Evolutionary conservation across 2,113 vertebrate species (phyloP).

Genomic region (Pelusios castaneus): DNA sequence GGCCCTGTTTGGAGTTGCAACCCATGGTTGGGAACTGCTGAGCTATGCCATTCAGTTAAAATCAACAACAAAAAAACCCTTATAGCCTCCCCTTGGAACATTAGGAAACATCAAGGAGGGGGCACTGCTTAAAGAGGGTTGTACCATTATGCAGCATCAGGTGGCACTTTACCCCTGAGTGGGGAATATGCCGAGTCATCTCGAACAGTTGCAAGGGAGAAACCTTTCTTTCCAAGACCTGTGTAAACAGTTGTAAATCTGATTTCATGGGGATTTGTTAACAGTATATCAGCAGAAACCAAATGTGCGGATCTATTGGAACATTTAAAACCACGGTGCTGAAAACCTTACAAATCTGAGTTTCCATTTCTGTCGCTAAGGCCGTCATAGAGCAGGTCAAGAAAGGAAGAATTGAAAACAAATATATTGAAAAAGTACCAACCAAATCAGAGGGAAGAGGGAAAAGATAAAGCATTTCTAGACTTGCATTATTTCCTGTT

Average conservation of each 20-base stretch:
- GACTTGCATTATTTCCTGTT: neutral
- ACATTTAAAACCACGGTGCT: neutral
- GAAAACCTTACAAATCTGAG: neutral
- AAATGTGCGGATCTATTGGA: neutral
- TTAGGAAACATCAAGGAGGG: no score
- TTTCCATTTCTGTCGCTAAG: neutral
- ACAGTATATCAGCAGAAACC: neutral
- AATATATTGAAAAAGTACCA: neutral
- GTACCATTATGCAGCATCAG: no score
- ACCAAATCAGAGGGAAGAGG: neutral
- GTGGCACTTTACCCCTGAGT: no score
- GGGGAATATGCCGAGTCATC: no score
- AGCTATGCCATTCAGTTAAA: no score
- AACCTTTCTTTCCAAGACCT: neutral
- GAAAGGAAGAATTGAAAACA: neutral
- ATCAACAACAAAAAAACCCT: no score
- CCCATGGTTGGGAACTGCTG: no score
- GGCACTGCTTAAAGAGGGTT: no score
- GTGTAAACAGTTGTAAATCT: neutral
- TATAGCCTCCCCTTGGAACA: no score
- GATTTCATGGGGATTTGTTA: neutral
- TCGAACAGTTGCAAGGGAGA: no score
- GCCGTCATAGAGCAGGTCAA: neutral
- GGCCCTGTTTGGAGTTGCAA: neutral
- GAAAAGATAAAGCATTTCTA: neutral